phyloP scores from a whole-genome alignment of 2,888 invertebrate genomes.

The Thera britannica region DNA sequence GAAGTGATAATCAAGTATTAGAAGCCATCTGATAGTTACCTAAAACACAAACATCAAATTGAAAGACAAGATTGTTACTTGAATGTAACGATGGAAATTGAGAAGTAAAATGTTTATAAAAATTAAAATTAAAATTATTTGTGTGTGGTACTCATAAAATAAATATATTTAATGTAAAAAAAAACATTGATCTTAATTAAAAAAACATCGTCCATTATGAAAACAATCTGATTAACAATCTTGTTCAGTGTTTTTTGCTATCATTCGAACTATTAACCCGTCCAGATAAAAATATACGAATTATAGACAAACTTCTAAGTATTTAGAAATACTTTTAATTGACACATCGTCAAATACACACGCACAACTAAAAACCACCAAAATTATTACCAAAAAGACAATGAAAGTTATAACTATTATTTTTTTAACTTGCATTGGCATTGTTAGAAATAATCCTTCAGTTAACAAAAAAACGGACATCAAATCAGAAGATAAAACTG shows the following conservation, averaged over 20 bases:
- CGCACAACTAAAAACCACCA: neutral
- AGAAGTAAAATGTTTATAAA: too few relatives aligned
- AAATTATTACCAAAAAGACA: neutral
- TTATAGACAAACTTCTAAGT: neutral
- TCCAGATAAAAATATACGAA: slow-evolving; percentile 12
- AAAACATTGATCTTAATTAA: too few relatives aligned
- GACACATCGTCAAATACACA: neutral
- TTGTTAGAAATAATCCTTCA: slow-evolving; percentile 12
- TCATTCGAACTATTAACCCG: slow-evolving; percentile 16
- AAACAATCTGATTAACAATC: too few relatives aligned
- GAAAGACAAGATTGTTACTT: too few relatives aligned
- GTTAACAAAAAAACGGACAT: neutral
- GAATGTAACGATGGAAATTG: too few relatives aligned
- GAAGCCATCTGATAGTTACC: too few relatives aligned
- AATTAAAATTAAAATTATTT: too few relatives aligned
- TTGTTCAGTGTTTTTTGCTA: neutral
- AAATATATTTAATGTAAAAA: too few relatives aligned
- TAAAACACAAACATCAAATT: too few relatives aligned
- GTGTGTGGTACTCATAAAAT: too few relatives aligned
- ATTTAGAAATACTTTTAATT: neutral
- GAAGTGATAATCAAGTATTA: too few relatives aligned
- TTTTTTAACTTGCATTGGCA: slow-evolving; percentile 8
- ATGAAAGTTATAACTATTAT: slow-evolving; percentile 13
- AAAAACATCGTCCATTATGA: too few relatives aligned
- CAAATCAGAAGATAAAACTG: neutral